Evolutionary conservation across 2,113 vertebrate genomes (phyloP), one percentile per base, ranked within the genome.

Genomic region (Hippoglossus stenolepis): DNA sequence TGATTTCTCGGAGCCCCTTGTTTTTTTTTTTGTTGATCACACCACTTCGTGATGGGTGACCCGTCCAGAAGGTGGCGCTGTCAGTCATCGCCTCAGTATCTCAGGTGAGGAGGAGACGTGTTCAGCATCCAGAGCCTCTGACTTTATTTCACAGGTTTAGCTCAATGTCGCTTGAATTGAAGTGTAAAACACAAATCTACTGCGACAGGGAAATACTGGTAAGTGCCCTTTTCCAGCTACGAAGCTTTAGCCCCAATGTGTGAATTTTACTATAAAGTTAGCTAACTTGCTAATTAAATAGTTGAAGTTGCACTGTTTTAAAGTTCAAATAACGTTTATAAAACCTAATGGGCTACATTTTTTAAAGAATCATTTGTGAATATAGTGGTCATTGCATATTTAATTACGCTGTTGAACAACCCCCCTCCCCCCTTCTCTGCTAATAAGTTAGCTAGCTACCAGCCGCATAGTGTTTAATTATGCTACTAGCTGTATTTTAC

Each of bases 1-100:
- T 89, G 70, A 87, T 91, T 92, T 90, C 74, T 82, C 79, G 31
- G 6, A 79, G 24, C n/a, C 17, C 17, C 0, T 40, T 57, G 45
- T 43, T 61, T 75, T 6, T 43, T 43, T 60, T 54, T 8, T 40
- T 9, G 8, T 18, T 12, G 23, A 51, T 62, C 3, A 8, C 14
- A 23, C 0, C 12, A 0, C 11, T 18, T 43, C 2, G 12, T 12
- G 1, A 9, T 15, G 7, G 17, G 1, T n/a, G 47, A 17, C 15
- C 5, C 15, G 21, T 8, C 54, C 54, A 57, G 54, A 12, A 23
- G 54, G 21, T 57, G 54, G 23, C 54, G 21, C 54, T 57, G 54
- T 57, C 21, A 13, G 54, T 24, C 21, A 23, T 4, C 21, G 12
- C 2, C 10, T 57, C n/a, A 1, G 21, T 4, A 2, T 14, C 1